phyloP scores from a whole-genome alignment of 1,140 invertebrate genomes.

The Drosophila pandora region DNA sequence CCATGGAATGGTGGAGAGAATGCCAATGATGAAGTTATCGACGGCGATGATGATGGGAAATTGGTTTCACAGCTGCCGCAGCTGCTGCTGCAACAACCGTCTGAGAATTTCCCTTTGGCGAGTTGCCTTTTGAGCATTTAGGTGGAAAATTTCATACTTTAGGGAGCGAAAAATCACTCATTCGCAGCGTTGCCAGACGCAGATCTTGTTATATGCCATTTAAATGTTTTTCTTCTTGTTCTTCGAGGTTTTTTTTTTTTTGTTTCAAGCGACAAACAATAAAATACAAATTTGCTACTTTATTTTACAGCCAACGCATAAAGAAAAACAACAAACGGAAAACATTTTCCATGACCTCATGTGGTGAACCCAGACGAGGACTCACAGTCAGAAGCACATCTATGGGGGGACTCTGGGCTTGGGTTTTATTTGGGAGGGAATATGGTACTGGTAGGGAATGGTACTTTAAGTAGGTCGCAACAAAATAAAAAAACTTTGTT shows the following conservation, averaged over 20 bases:
- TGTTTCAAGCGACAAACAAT: constrained; percentile 38
- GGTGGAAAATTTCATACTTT: constrained; percentile 34
- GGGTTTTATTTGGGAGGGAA: background rate
- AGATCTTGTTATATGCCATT: constrained; percentile 19
- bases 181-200: constrained; percentile 47
- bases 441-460: background rate
- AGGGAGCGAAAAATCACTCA: constrained; percentile 30
- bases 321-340: constrained; percentile 51
- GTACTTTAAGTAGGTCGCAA: constrained; percentile 48
- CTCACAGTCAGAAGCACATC: constrained; percentile 14
- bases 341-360: constrained; percentile 61
- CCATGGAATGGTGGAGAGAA: constrained; percentile 7
- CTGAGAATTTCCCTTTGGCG: constrained; percentile 36
- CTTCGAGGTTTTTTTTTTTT: constrained; percentile 1
- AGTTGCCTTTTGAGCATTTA: constrained; percentile 42
- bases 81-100: constrained; percentile 4
- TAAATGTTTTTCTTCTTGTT: background rate
- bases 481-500: constrained; percentile 53
- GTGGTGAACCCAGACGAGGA: constrained; percentile 42
- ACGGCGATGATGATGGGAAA: constrained; percentile 46
- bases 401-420: constrained; percentile 1
- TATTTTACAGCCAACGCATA: constrained; percentile 53
- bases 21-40: constrained; percentile 49
- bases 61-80: constrained; percentile 33
- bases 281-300: constrained; percentile 64